Evolutionary conservation across 2,888 invertebrate species (phyloP).

Genomic region (Cheiracanthium punctorium): DNA sequence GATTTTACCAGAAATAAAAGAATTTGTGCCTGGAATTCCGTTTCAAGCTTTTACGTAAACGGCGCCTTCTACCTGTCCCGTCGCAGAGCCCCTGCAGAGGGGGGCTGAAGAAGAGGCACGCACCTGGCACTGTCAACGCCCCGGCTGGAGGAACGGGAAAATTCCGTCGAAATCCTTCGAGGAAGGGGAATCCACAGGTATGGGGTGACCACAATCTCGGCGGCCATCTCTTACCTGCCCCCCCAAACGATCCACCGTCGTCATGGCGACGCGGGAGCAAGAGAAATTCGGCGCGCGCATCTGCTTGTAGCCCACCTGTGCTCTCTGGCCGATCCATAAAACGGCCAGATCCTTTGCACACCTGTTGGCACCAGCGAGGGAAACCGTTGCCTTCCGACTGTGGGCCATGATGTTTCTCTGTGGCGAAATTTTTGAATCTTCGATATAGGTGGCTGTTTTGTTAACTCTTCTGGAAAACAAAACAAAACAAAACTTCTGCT

Average conservation of each 20-base stretch:
- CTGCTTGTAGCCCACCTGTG: constrained; percentile 37
- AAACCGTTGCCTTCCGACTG: too few relatives aligned
- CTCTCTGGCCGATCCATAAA: constrained; percentile 39
- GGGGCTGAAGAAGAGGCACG: not conserved
- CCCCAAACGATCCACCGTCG: not conserved
- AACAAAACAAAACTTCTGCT: too few relatives aligned
- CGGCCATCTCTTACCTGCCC: not conserved
- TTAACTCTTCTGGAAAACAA: too few relatives aligned
- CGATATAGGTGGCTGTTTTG: not conserved
- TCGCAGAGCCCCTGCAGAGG: not conserved
- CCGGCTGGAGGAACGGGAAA: not conserved
- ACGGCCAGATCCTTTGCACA: constrained; percentile 39
- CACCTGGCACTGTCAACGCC: not conserved
- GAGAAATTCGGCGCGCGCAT: constrained; percentile 59
- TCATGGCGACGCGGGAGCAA: constrained; percentile 53
- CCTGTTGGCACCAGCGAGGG: too few relatives aligned
- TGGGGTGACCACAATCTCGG: not conserved
- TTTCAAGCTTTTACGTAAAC: too few relatives aligned
- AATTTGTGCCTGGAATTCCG: too few relatives aligned
- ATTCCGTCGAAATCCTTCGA: not conserved
- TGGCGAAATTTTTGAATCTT: not conserved
- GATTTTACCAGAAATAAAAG: too few relatives aligned
- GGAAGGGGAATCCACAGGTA: not conserved
- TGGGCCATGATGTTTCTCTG: too few relatives aligned
- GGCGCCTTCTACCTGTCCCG: too few relatives aligned